Evolutionary conservation across 2,113 vertebrate species (phyloP), one percentile per base, ranked within the genome.

Genomic region (Xiphophorus maculatus): DNA sequence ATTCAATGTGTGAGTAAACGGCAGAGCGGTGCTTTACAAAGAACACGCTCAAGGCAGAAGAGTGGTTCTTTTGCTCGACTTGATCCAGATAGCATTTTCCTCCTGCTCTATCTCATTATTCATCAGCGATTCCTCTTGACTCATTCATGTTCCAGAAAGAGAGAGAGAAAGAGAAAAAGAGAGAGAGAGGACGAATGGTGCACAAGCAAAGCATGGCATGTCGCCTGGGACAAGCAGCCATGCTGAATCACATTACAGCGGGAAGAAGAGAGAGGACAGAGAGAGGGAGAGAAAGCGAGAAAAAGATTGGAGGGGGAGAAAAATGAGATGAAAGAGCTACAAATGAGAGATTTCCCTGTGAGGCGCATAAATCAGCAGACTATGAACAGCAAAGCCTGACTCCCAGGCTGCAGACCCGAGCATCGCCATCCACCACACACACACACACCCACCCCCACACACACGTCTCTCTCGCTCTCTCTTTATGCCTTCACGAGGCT

Each of bases 271-370:
- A 76, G 76, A 76, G 76, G 80, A 74, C 58, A 64, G 66, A 62
- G 77, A 42, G 68, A 35, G 33, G 68, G 63, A 69, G 69, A 77
- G 25, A 37, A 33, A 63, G 62, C 48, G 58, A 58, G 71, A 75
- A 79, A 83, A 69, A n/a, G 71, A 69, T 79, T 72, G 70, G 73
- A 42, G 68, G 66, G 78, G 77, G 76, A 65, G 82, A 30, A 82
- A 83, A 82, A 82, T 85, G 85, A 92, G 91, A 92, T 92, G 88
- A 93, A 93, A 92, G 89, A 87, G 90, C 88, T 90, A 92, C 92
- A 93, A 93, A 92, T 93, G 90, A 92, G 91, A 93, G 87, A 92
- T 93, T 92, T 93, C 91, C 90, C 91, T 91, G 89, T 88, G 91
- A 92, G 91, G 83, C 86, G 81, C 85, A 93, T 92, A 91, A 94